phyloP scores from a whole-genome alignment of 1,140 invertebrate species.

The Drosophila obscura region DNA sequence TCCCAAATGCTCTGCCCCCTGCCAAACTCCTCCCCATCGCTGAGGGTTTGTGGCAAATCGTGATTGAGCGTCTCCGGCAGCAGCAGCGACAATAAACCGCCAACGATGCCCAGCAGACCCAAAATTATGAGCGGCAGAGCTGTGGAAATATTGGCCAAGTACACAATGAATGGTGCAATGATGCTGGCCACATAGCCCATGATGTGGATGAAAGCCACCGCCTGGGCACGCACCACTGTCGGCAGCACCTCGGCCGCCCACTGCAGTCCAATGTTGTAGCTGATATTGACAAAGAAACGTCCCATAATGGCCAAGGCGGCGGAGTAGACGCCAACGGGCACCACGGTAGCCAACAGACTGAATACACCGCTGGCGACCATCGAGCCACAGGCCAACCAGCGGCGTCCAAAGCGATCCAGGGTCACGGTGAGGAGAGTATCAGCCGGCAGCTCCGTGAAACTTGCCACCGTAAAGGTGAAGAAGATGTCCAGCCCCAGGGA shows the following conservation, averaged over 20 bases:
- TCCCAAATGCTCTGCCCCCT: conserved; percentile 91
- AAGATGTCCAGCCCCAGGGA: conserved; percentile 92
- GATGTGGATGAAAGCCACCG: conserved; percentile 93
- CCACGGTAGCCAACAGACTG: conserved; percentile 89
- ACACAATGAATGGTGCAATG: conserved; percentile 92
- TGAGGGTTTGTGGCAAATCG: conserved; percentile 91
- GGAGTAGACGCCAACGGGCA: conserved; percentile 88
- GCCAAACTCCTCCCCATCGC: conserved; percentile 93
- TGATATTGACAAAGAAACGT: conserved; percentile 93
- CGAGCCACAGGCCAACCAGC: conserved; percentile 93
- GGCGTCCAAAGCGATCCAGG: conserved; percentile 92
- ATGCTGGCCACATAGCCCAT: conserved; percentile 94
- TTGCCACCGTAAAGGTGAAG: conserved; percentile 92
- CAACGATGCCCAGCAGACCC: conserved; percentile 89
- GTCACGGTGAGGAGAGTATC: conserved; percentile 92
- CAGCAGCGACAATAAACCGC: conserved; percentile 89
- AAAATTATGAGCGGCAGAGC: conserved; percentile 90
- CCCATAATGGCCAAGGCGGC: conserved; percentile 91
- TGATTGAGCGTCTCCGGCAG: conserved; percentile 93
- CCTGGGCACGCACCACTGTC: conserved; percentile 93
- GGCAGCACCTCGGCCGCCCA: conserved; percentile 94
- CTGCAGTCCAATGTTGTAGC: conserved; percentile 94
- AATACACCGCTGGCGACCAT: conserved; percentile 92
- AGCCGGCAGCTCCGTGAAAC: conserved; percentile 89
- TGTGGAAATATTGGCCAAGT: conserved; percentile 88